Evolutionary conservation across 2,797 vertebrate species (phyloP).

Genomic region (Nannoperca obscura): DNA sequence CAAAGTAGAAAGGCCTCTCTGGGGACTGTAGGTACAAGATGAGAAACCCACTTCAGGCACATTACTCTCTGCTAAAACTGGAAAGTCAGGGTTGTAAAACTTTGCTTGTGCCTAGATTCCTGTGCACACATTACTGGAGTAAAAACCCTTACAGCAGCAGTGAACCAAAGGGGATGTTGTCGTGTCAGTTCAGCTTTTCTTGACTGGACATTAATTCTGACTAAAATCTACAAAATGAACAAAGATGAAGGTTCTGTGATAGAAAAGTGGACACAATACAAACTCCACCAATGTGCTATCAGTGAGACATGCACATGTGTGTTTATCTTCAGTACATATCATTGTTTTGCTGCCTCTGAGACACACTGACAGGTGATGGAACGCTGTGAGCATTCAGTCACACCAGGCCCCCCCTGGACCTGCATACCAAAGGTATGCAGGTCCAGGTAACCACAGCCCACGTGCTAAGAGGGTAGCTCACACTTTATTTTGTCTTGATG

Average conservation of each 20-base stretch:
- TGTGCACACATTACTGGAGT: neutral
- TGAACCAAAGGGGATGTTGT: neutral
- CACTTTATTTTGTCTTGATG: neutral
- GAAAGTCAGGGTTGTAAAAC: neutral
- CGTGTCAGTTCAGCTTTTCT: neutral
- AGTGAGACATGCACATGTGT: constrained; percentile 12
- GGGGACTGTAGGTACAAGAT: neutral
- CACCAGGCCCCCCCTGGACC: constrained; percentile 49
- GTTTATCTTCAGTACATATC: neutral
- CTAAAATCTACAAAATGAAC: neutral
- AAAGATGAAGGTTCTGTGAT: neutral
- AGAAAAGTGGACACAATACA: neutral
- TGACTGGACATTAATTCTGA: neutral
- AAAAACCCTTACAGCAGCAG: neutral
- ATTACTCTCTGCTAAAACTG: neutral
- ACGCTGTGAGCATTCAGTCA: constrained; percentile 28
- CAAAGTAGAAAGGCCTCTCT: constrained; percentile 11
- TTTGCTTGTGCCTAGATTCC: accelerated
- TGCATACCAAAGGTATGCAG: neutral
- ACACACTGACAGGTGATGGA: constrained; percentile 44
- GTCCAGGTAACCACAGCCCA: neutral
- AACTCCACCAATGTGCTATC: neutral
- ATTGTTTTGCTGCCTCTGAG: constrained; percentile 14
- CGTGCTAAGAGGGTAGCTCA: neutral
- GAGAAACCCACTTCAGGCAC: neutral